A percentile compares a stretch with the other conserved stretches of the same genome.
These are phyloP conservation scores for Nomia melanderi DNA, from an alignment of 1,140 invertebrate species.

Conservation along the genomic window DNA sequence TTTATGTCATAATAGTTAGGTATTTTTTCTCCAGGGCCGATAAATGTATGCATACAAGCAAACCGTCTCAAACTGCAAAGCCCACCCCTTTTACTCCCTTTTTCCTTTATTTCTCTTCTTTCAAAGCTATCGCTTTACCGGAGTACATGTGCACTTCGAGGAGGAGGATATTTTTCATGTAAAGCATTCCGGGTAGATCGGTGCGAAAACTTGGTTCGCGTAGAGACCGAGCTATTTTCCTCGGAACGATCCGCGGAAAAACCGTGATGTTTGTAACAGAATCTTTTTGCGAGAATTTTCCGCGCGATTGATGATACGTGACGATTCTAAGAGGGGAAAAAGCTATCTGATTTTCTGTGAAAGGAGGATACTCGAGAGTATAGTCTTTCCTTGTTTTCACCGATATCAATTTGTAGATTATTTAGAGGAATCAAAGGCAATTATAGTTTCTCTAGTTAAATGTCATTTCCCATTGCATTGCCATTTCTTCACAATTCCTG, in stretches of 20 bases:
- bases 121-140: conserved; percentile 23
- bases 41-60: conserved; percentile 14
- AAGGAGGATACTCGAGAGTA: neutral
- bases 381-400: neutral
- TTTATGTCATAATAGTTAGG: too few relatives aligned
- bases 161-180: conserved; percentile 33
- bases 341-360: neutral
- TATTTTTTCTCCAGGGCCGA: neutral
- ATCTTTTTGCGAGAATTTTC: conserved; percentile 21
- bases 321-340: neutral
- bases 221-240: conserved; percentile 22
- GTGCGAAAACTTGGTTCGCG: neutral
- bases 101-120: conserved; percentile 34
- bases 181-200: conserved; percentile 32
- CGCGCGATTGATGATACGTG: neutral
- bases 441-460: too few relatives aligned
- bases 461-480: too few relatives aligned
- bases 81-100: neutral
- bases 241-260: conserved; percentile 4
- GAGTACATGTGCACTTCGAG: conserved; percentile 27
- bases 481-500: too few relatives aligned
- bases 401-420: neutral
- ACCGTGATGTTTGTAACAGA: conserved; percentile 12
- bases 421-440: neutral
- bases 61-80: conserved; percentile 12